Evolutionary conservation across 2,888 invertebrate species (phyloP), one percentile per base, ranked within the genome.

Genomic region (Plemyria rubiginata): DNA sequence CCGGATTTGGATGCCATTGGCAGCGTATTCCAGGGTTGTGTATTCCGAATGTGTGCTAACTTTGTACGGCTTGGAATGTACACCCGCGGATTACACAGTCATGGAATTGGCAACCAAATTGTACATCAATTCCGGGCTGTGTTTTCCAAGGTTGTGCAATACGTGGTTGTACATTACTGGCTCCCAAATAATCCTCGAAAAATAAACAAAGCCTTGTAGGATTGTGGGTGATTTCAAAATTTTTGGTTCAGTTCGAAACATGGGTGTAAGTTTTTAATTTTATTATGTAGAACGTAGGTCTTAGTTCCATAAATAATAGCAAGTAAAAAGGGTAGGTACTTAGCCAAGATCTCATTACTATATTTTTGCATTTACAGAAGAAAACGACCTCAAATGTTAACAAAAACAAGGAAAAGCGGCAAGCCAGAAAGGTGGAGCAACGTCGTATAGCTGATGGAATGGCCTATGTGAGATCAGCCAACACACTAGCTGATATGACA

Each of bases 391-490:
- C 88, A 65, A 82, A 84, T 57, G 72, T 73, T 5, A 92, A 88
- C 66, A 95, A 94, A 84, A 93, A 90, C 68, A 95, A 95, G 86
- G 94, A 95, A 76, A 95, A 94, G 76, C 91, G 95, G 9, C 87
- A 93, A 70, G 94, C 94, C 57, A 87, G 94, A 49, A 95, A 95
- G 78, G 86, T 94, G 62, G 94, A 95, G 74, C 94, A 94, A 73
- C 90, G 90, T 51, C 90, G 93, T 66, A 93, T 95, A 71, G 93
- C 94, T 12, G 92, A 94, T 77, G 94, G 95, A 4, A 94, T 94
- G 93, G 84, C 90, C 51, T 81, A 90, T 55, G 94, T 96, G 0
- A 93, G 94, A 16, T 92, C 93, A 62, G 96, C 96, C 0, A 96
- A 96, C 71, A 88, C 88, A 74, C 73, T 88, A 29, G 84, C 86